phyloP scores from a whole-genome alignment of 2,797 vertebrate species.

The Coendou prehensilis region DNA sequence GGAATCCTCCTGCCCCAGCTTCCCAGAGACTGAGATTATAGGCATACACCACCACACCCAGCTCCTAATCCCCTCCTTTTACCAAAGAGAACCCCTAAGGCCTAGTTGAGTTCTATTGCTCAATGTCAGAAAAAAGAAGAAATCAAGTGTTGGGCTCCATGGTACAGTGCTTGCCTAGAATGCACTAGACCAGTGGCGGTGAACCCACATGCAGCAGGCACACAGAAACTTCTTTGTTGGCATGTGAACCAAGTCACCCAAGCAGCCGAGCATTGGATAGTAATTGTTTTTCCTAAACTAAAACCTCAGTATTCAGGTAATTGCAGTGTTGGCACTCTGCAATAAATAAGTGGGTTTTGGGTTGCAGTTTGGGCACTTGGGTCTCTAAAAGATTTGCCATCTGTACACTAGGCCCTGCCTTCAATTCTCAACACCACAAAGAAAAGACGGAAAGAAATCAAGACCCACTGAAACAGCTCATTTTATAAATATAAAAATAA shows the following conservation, averaged over 20 bases:
- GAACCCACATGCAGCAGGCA: neutral
- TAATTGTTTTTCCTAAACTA: neutral
- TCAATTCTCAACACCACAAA: neutral
- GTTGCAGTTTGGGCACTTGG: neutral
- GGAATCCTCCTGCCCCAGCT: neutral
- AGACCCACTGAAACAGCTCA: neutral
- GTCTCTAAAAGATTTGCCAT: neutral
- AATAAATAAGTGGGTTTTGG: neutral
- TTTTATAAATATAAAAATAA: slow-evolving; percentile 47
- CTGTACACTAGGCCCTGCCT: neutral
- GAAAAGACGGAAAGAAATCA: neutral
- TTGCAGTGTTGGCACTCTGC: neutral
- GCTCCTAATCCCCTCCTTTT: neutral
- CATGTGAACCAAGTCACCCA: neutral
- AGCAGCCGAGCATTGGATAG: neutral
- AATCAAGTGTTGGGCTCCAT: neutral
- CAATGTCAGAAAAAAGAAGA: slow-evolving; percentile 9
- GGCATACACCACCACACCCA: neutral
- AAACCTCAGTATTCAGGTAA: neutral
- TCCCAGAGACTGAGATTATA: neutral
- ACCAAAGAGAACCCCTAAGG: slow-evolving; percentile 43
- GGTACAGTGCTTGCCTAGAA: neutral
- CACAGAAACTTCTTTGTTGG: neutral
- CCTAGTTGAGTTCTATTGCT: slow-evolving; percentile 26
- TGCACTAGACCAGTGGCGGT: neutral